Conservation (phyloP, 2,888 invertebrate genomes). For the Calameuta filiformis region DNA sequence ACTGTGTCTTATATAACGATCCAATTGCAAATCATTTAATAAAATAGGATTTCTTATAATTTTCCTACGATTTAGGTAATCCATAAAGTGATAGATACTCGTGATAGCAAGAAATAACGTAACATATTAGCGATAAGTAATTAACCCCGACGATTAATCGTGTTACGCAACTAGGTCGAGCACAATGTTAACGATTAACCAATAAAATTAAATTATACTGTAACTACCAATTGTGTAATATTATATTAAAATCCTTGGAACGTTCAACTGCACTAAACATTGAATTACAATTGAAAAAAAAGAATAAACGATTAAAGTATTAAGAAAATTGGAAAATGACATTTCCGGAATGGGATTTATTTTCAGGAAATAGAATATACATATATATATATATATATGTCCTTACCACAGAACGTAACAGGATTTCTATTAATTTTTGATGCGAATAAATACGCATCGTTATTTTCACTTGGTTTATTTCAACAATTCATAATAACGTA, state of each 20-base stretch:
- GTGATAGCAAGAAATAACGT: not conserved
- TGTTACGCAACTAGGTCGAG: not conserved
- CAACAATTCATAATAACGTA: conserved; percentile 60
- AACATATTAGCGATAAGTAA: not conserved
- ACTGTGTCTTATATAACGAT: not conserved
- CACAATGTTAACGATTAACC: not conserved
- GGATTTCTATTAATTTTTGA: not conserved
- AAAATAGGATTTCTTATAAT: not conserved
- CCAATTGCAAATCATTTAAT: not conserved
- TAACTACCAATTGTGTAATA: not conserved
- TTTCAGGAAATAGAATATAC: not conserved
- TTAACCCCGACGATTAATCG: not conserved
- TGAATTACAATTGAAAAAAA: not conserved
- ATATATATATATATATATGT: not conserved
- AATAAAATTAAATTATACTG: not conserved
- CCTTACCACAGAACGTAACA: not conserved
- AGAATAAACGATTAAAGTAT: not conserved
- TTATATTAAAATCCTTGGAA: not conserved
- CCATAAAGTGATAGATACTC: not conserved
- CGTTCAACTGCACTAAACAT: not conserved
- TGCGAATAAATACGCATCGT: conserved; percentile 16
- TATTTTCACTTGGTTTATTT: conserved; percentile 66
- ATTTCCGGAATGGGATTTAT: not conserved
- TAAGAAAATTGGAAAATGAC: not conserved
- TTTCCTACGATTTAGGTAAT: not conserved